A percentile compares a stretch with the other conserved stretches of the same genome.
phyloP scores from a whole-genome alignment of 1,140 invertebrate species.

The Drosophila guanche region DNA sequence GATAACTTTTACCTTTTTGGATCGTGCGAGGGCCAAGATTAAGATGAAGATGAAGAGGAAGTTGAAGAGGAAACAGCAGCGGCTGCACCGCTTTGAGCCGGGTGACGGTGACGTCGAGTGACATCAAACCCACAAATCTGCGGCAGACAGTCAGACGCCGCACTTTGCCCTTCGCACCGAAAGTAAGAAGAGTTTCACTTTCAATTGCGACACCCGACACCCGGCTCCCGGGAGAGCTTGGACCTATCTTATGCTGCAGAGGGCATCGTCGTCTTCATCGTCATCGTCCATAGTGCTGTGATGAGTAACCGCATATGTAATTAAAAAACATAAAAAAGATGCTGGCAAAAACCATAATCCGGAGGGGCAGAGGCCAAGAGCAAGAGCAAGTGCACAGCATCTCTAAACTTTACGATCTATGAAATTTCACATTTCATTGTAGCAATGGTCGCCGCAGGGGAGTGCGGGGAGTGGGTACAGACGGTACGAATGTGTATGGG shows the following conservation, averaged over 20 bases:
- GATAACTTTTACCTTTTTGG: slow-evolving; percentile 26
- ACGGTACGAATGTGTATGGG: slow-evolving; percentile 62
- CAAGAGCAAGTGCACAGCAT: slow-evolving; percentile 29
- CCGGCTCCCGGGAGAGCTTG: slow-evolving; percentile 6
- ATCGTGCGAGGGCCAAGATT: slow-evolving; percentile 20
- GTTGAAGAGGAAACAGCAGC: slow-evolving; percentile 6
- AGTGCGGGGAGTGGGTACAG: slow-evolving; percentile 19
- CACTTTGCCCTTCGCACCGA: slow-evolving; percentile 21
- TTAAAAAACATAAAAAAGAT: slow-evolving; percentile 45
- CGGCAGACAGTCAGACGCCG: neutral
- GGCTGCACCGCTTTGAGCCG: neutral
- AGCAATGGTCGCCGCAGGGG: neutral
- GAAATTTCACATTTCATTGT: slow-evolving; percentile 77
- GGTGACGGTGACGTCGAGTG: slow-evolving; percentile 11
- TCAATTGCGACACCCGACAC: slow-evolving; percentile 67
- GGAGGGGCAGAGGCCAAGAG: slow-evolving; percentile 18
- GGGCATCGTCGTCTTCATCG: neutral
- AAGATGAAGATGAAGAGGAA: too few relatives aligned
- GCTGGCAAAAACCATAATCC: slow-evolving; percentile 49
- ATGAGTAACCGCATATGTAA: slow-evolving; percentile 59
- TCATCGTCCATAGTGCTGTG: too few relatives aligned
- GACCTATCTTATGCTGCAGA: slow-evolving; percentile 38
- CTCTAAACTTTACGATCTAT: slow-evolving; percentile 72
- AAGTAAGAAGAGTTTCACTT: slow-evolving; percentile 77
- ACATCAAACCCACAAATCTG: slow-evolving; percentile 44